Conservation (phyloP, 2,113 vertebrate genomes). For the Pogona vitticeps region DNA sequence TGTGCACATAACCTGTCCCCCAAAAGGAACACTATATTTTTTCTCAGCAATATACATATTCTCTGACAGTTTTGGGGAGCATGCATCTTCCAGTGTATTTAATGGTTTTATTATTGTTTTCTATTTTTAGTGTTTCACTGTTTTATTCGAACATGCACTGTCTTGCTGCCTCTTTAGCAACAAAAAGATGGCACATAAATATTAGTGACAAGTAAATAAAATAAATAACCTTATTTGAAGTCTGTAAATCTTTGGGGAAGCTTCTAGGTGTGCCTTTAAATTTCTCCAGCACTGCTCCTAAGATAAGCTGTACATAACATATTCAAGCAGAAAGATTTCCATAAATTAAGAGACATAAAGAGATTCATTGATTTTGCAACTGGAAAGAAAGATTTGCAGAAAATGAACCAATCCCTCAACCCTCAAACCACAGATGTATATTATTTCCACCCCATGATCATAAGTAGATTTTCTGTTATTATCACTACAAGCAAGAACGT, state of each 20-base stretch:
- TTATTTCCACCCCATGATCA: slow-evolving; percentile 43
- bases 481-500: slow-evolving; percentile 35
- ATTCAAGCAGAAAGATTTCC: slow-evolving; percentile 36
- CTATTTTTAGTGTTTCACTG: too few species aligned
- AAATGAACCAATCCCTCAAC: slow-evolving; percentile 23
- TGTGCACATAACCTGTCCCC: too few species aligned
- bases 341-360: slow-evolving; percentile 56
- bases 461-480: slow-evolving; percentile 48
- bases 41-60: too few species aligned
- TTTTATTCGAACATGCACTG: too few species aligned
- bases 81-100: too few species aligned
- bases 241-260: not conserved
- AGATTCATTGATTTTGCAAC: slow-evolving; percentile 21
- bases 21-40: too few species aligned
- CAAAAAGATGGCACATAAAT: too few species aligned
- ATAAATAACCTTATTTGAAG: not conserved
- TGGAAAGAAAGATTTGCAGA: slow-evolving; percentile 45
- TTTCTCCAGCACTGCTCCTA: slow-evolving; percentile 49
- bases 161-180: too few species aligned
- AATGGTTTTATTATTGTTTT: too few species aligned
- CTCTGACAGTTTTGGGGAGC: too few species aligned
- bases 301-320: slow-evolving; percentile 12
- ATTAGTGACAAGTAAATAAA: too few species aligned
- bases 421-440: slow-evolving; percentile 20
- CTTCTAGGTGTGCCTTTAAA: not conserved